Percentiles rank a stretch among this genome's conserved stretches.
phyloP scores from a whole-genome alignment of 2,113 vertebrate species.

The Eurypyga helias region DNA sequence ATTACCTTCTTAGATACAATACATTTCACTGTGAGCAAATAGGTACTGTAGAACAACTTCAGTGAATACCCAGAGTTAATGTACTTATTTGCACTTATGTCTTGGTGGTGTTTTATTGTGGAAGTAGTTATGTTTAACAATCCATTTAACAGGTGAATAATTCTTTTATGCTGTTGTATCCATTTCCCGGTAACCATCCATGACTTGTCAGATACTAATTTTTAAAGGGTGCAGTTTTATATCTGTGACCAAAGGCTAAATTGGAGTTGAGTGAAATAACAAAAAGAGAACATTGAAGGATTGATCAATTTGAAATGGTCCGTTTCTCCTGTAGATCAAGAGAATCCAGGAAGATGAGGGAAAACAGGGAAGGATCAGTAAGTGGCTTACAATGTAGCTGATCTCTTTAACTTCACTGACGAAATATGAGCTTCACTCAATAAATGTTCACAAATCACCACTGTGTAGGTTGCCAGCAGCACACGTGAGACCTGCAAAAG shows the following conservation, averaged over 20 bases:
- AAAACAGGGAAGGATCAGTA: not conserved
- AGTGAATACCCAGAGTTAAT: not conserved
- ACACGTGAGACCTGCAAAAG: not conserved
- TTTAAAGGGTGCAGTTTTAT: not conserved
- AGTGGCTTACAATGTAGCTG: not conserved
- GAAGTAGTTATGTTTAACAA: not conserved
- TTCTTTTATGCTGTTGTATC: not conserved
- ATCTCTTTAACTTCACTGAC: not conserved
- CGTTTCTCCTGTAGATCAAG: not conserved
- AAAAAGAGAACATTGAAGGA: not conserved
- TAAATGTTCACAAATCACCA: not conserved
- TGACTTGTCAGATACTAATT: not conserved
- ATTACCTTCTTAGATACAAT: not conserved
- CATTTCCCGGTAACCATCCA: not conserved
- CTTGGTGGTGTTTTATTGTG: not conserved
- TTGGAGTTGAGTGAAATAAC: not conserved
- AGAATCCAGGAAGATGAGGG: not conserved
- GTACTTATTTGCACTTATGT: not conserved
- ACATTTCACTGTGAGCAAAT: not conserved
- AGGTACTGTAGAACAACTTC: not conserved
- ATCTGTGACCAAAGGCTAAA: not conserved
- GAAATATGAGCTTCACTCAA: rapidly evolving
- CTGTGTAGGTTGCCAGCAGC: not conserved
- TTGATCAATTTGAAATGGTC: conserved; percentile 1
- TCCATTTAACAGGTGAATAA: not conserved